A percentile compares a stretch with the other conserved stretches of the same genome.
phyloP scores from a whole-genome alignment of 2,888 invertebrate genomes.

The Chromoteleia sp. region DNA sequence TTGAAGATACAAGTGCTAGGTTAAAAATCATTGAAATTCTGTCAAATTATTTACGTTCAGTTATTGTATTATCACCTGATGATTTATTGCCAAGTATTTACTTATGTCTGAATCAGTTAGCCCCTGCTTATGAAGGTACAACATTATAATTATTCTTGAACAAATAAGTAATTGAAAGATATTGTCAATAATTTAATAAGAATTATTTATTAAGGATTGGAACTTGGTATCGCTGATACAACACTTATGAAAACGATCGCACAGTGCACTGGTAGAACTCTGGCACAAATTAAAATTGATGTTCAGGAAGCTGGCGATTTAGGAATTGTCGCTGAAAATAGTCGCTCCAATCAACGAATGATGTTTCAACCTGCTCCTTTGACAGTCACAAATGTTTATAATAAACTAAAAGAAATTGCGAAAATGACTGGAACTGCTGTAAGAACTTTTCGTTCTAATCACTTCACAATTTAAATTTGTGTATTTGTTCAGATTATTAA shows the following conservation, averaged over 20 bases:
- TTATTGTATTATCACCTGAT: slow-evolving; percentile 94
- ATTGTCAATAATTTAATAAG: too few species aligned
- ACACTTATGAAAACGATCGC: slow-evolving; percentile 97
- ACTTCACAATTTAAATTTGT: slow-evolving; percentile 3
- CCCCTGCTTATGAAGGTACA: slow-evolving; percentile 96
- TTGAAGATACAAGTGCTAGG: slow-evolving; percentile 93
- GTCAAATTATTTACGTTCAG: slow-evolving; percentile 96
- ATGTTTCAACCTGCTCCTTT: slow-evolving; percentile 94
- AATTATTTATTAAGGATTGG: slow-evolving; percentile 86
- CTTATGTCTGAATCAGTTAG: slow-evolving; percentile 97
- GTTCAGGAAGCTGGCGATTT: slow-evolving; percentile 92
- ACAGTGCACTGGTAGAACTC: slow-evolving; percentile 93
- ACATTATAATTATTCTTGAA: too few species aligned
- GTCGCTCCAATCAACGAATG: slow-evolving; percentile 93
- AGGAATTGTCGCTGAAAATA: slow-evolving; percentile 95
- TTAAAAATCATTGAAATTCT: slow-evolving; percentile 96
- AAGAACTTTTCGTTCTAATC: slow-evolving; percentile 85
- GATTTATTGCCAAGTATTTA: slow-evolving; percentile 96
- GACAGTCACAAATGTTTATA: slow-evolving; percentile 90
- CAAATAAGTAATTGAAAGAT: too few species aligned
- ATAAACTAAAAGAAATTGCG: slow-evolving; percentile 94
- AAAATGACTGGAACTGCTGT: slow-evolving; percentile 90
- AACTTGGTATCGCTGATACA: slow-evolving; percentile 97
- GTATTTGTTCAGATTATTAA: background rate
- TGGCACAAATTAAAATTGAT: slow-evolving; percentile 93